Evolutionary conservation across 2,888 invertebrate species (phyloP).

Genomic region (Byasa hedistus): DNA sequence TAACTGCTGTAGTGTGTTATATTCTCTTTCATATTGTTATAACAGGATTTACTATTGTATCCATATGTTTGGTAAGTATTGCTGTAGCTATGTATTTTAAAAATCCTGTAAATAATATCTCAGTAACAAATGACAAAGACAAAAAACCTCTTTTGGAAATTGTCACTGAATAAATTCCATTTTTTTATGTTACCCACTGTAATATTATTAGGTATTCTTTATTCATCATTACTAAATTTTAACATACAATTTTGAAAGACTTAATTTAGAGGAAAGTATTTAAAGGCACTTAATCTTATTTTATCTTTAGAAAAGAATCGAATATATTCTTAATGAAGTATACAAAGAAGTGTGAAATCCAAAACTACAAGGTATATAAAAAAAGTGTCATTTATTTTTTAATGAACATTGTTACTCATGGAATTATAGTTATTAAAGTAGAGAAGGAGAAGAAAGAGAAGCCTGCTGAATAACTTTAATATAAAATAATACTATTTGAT

Average conservation of each 20-base stretch:
- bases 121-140: constrained; percentile 43
- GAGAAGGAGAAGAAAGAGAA: too few species aligned
- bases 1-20: constrained; percentile 94
- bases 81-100: constrained; percentile 93
- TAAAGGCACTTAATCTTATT: neutral
- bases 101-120: constrained; percentile 88
- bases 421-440: too few species aligned
- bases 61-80: constrained; percentile 89
- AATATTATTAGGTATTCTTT: neutral
- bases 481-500: too few species aligned
- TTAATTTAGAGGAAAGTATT: neutral
- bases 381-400: too few species aligned
- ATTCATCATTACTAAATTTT: too few species aligned
- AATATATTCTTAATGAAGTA: too few species aligned
- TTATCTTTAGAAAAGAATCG: neutral
- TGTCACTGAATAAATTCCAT: constrained; percentile 37
- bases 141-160: constrained; percentile 57
- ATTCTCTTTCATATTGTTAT: constrained; percentile 92
- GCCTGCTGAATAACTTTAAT: too few species aligned
- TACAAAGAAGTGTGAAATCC: too few species aligned
- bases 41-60: constrained; percentile 87
- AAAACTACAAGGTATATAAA: too few species aligned
- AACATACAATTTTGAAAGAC: too few species aligned
- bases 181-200: neutral
- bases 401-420: too few species aligned